These are phyloP conservation scores for Drosophila erecta DNA, from an alignment of 1,140 invertebrate genomes.

Conservation along the genomic window DNA sequence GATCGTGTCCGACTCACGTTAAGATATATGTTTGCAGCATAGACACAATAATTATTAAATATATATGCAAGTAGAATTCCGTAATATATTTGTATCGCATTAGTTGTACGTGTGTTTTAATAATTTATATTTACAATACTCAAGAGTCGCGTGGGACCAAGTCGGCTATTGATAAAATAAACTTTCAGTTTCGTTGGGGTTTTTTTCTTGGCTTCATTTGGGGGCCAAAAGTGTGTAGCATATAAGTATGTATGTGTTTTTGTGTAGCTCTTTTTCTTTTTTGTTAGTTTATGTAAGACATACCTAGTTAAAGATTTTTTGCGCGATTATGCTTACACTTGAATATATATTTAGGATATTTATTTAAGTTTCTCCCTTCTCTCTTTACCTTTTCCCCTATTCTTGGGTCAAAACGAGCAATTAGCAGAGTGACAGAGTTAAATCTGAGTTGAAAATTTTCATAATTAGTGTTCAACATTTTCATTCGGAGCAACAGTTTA, in stretches of 20 bases:
- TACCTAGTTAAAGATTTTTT: constrained; percentile 84
- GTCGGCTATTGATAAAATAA: constrained; percentile 13
- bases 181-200: constrained; percentile 35
- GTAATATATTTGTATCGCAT: constrained; percentile 38
- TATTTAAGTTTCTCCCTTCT: constrained; percentile 31
- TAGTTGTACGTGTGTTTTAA: constrained; percentile 41
- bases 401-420: constrained; percentile 38
- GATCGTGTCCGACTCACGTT: constrained; percentile 62
- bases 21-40: constrained; percentile 58
- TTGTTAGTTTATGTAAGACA: constrained; percentile 57
- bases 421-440: constrained; percentile 9
- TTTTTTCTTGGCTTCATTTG: constrained; percentile 11
- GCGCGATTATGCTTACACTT: constrained; percentile 70
- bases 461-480: constrained; percentile 44
- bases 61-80: constrained; percentile 49
- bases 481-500: constrained; percentile 81
- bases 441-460: constrained; percentile 31
- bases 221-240: constrained; percentile 31
- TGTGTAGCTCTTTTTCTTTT: constrained; percentile 13
- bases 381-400: constrained; percentile 16
- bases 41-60: constrained; percentile 71
- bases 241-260: constrained; percentile 3
- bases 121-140: constrained; percentile 53
- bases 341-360: constrained; percentile 52
- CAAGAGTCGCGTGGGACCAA: constrained; percentile 8